Evolutionary conservation across 2,113 vertebrate genomes (phyloP).

Genomic region (Oxyura jamaicensis): DNA sequence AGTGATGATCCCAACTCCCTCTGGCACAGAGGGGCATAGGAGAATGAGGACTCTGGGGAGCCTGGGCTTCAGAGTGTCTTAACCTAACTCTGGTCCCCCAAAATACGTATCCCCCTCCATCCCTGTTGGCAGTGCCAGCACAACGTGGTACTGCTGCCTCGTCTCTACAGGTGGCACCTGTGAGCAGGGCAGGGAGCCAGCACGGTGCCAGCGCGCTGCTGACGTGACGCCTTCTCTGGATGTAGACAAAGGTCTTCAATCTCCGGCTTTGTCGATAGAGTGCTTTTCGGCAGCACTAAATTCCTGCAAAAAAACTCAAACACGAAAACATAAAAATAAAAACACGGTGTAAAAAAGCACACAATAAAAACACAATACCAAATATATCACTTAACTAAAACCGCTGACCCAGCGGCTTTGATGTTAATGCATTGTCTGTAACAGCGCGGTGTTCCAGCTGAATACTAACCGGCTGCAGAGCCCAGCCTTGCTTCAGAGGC

Average conservation of each 20-base stretch:
- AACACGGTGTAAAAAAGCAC: conserved; percentile 25
- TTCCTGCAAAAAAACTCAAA: conserved; percentile 12
- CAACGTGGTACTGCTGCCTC: background rate
- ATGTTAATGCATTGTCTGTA: conserved; percentile 55
- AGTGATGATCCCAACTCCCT: fast-evolving
- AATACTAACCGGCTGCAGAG: conserved; percentile 22
- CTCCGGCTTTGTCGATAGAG: background rate
- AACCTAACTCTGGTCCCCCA: background rate
- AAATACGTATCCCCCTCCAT: background rate
- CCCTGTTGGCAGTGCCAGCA: background rate
- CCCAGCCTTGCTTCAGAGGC: conserved; percentile 9
- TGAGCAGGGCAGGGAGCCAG: background rate
- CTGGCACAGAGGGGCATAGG: background rate
- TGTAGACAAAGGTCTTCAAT: conserved; percentile 23
- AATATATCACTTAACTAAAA: conserved; percentile 69
- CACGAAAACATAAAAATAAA: conserved; percentile 65
- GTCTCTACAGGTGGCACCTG: background rate
- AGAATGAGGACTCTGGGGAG: background rate
- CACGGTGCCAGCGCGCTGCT: background rate
- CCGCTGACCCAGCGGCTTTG: conserved; percentile 45
- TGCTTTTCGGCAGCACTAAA: conserved; percentile 49
- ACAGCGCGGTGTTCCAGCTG: background rate
- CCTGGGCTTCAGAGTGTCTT: background rate
- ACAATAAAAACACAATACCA: conserved; percentile 55
- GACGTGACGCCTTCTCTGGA: background rate